These are phyloP conservation scores for Tenthredo amoena DNA, from an alignment of 2,888 invertebrate genomes.

Conservation along the genomic window DNA sequence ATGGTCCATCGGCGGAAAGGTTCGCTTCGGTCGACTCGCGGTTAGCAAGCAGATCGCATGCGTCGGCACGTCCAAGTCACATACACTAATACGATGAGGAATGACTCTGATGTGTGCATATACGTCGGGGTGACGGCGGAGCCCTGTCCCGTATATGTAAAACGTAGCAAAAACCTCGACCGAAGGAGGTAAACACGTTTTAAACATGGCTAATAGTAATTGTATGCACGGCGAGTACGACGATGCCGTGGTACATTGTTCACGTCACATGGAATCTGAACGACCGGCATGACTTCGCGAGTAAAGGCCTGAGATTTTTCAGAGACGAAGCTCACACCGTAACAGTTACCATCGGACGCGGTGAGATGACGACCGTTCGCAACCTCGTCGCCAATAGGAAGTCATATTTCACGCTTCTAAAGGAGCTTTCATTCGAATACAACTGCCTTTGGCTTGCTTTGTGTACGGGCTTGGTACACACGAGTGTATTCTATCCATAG, in stretches of 20 bases:
- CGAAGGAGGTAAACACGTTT: slow-evolving; percentile 65
- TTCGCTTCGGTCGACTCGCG: slow-evolving; percentile 50
- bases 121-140: slow-evolving; percentile 55
- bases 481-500: background rate
- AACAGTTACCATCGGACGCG: slow-evolving; percentile 55
- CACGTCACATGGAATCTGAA: slow-evolving; percentile 58
- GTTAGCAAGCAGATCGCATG: slow-evolving; percentile 76
- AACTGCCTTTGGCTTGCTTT: slow-evolving; percentile 9
- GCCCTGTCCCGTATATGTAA: slow-evolving; percentile 58
- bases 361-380: slow-evolving; percentile 52
- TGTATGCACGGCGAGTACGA: slow-evolving; percentile 66
- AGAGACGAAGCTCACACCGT: slow-evolving; percentile 39
- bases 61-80: slow-evolving; percentile 74
- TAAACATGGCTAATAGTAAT: slow-evolving; percentile 66
- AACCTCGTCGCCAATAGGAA: slow-evolving; percentile 62
- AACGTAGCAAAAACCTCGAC: slow-evolving; percentile 64
- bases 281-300: slow-evolving; percentile 49
- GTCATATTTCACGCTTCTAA: slow-evolving; percentile 62
- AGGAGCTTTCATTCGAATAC: slow-evolving; percentile 27
- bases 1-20: slow-evolving; percentile 36
- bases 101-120: slow-evolving; percentile 54
- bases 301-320: slow-evolving; percentile 34
- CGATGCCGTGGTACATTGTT: slow-evolving; percentile 67
- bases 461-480: slow-evolving; percentile 2
- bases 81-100: slow-evolving; percentile 59